These are phyloP conservation scores for Proterorhinus semilunaris DNA, from an alignment of 2,113 vertebrate genomes.

Conservation along the genomic window DNA sequence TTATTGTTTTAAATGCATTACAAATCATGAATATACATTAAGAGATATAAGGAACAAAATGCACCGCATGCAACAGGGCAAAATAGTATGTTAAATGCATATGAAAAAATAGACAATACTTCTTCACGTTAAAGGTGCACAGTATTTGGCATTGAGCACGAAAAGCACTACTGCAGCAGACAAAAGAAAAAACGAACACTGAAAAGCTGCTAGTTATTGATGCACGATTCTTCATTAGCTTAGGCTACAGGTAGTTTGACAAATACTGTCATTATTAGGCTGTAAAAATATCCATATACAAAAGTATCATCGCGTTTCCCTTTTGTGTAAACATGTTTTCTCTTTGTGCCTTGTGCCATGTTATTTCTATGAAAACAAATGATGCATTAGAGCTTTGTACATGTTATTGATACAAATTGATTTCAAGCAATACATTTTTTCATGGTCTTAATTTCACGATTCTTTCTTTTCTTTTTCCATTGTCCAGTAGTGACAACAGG, in stretches of 20 bases:
- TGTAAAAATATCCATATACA: slow-evolving; percentile 76
- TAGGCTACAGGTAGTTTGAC: slow-evolving; percentile 55
- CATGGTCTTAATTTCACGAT: slow-evolving; percentile 33
- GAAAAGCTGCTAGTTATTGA: slow-evolving; percentile 53
- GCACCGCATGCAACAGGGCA: slow-evolving; percentile 74
- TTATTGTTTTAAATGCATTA: slow-evolving; percentile 74
- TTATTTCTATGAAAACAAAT: slow-evolving; percentile 25
- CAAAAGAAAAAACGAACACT: slow-evolving; percentile 21
- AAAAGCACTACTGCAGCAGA: slow-evolving; percentile 58
- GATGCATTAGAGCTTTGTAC: slow-evolving; percentile 46
- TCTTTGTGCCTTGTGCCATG: slow-evolving; percentile 37
- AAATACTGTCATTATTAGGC: slow-evolving; percentile 48
- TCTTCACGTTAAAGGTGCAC: slow-evolving; percentile 73
- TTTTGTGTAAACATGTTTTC: slow-evolving; percentile 39
- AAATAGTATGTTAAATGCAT: slow-evolving; percentile 66
- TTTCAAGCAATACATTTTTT: slow-evolving; percentile 52
- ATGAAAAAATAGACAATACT: slow-evolving; percentile 56
- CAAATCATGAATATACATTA: slow-evolving; percentile 74
- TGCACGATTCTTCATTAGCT: slow-evolving; percentile 65
- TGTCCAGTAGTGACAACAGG: slow-evolving; percentile 61
- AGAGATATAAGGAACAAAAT: slow-evolving; percentile 63
- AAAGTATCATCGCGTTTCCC: slow-evolving; percentile 63
- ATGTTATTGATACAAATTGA: slow-evolving; percentile 48
- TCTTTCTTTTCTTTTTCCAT: slow-evolving; percentile 25
- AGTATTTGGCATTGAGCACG: slow-evolving; percentile 78